Percentiles rank a stretch among this genome's conserved stretches.
Evolutionary conservation across 2,797 vertebrate species (phyloP).

Genomic region (Discoglossus pictus): DNA sequence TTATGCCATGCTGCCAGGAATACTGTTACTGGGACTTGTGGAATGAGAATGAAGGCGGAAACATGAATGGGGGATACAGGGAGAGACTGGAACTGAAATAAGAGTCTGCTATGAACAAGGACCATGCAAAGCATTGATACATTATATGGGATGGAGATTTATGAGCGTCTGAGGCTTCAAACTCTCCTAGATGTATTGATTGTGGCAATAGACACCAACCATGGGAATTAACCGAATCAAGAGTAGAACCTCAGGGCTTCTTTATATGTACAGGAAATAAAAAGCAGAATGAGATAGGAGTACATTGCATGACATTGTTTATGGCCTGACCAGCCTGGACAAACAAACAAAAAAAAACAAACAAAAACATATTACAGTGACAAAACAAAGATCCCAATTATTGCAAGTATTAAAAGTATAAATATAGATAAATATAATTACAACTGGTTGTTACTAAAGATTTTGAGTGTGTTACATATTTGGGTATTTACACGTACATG

Average conservation of each 20-base stretch:
- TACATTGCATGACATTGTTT: no score
- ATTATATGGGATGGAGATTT: slow-evolving; percentile 1
- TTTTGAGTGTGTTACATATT: no score
- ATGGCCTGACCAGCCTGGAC: no score
- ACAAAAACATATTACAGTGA: no score
- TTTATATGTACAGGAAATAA: neutral
- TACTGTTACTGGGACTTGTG: slow-evolving; percentile 1
- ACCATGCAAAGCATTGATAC: slow-evolving; percentile 7
- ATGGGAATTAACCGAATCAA: slow-evolving; percentile 23
- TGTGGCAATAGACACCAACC: slow-evolving; percentile 4
- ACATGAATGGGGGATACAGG: neutral
- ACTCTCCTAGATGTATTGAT: slow-evolving; percentile 11
- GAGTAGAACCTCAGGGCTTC: slow-evolving; percentile 3
- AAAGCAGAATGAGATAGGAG: neutral
- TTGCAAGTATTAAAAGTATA: no score
- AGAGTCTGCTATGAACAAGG: slow-evolving; percentile 1
- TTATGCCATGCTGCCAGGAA: neutral
- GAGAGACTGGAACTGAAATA: neutral
- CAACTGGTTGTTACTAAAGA: no score
- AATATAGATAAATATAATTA: no score
- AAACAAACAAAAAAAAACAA: no score
- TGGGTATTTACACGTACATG: no score
- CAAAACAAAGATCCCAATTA: no score
- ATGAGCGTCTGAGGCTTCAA: slow-evolving; percentile 6
- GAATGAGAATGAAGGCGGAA: neutral